Evolutionary conservation across 2,888 invertebrate genomes (phyloP).

Genomic region (Cryptophagus acutangulus): DNA sequence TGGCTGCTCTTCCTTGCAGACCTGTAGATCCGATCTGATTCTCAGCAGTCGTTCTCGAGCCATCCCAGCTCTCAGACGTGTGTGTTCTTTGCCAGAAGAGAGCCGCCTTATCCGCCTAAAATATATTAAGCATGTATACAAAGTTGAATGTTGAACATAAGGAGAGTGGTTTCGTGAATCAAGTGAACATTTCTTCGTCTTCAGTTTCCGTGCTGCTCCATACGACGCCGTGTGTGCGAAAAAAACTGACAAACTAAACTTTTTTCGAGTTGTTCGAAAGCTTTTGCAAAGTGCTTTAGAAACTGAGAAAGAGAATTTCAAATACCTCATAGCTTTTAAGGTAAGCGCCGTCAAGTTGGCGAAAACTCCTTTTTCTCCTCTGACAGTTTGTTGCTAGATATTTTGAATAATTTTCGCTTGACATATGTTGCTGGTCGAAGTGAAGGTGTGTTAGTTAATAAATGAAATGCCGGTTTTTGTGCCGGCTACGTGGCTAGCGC

Average conservation of each 20-base stretch:
- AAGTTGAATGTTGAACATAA: slow-evolving; percentile 45
- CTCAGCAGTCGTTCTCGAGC: slow-evolving; percentile 39
- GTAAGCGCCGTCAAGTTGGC: slow-evolving; percentile 32
- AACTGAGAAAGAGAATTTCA: too few species aligned
- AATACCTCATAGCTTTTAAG: slow-evolving; percentile 41
- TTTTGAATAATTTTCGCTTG: too few species aligned
- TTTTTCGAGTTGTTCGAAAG: slow-evolving; percentile 2
- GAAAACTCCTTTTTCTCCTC: too few species aligned
- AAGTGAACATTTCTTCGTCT: slow-evolving; percentile 1
- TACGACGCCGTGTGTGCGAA: slow-evolving; percentile 48
- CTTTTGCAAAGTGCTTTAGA: slow-evolving; percentile 37
- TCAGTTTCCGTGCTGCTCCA: slow-evolving; percentile 43
- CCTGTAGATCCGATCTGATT: neutral
- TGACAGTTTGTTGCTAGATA: too few species aligned
- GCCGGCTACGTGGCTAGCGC: slow-evolving; percentile 21
- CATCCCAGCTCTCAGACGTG: slow-evolving; percentile 39
- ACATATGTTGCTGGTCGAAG: too few species aligned
- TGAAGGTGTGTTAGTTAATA: too few species aligned
- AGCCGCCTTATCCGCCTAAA: too few species aligned
- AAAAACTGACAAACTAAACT: slow-evolving; percentile 41
- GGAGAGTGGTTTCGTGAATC: slow-evolving; percentile 46
- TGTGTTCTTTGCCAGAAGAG: slow-evolving; percentile 31
- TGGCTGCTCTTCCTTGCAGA: slow-evolving; percentile 1
- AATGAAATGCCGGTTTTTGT: too few species aligned
- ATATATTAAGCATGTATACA: slow-evolving; percentile 46